Base-by-base conservation (phyloP, 2,113 vertebrate genomes). In the Cyprinodon variegatus region DNA sequence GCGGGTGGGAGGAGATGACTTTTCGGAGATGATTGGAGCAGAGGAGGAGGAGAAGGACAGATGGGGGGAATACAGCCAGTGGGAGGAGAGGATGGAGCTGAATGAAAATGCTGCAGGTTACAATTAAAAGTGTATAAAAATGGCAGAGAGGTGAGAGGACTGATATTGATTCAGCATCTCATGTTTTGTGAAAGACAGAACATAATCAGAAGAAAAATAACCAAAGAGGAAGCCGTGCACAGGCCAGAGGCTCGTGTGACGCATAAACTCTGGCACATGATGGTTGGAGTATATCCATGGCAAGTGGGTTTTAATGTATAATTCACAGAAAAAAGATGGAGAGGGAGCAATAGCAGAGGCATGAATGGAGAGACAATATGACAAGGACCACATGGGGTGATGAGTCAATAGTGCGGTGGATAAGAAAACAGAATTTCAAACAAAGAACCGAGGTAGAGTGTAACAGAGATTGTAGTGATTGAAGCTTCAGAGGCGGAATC, bases 1-100 rank as follows among this genome's bases (percentile, higher is more conserved):
- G 68, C 84, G 86, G 89, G 91, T 83, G 70, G 84, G 87, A 86
- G 82, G 83, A 85, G 76, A 84, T 89, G 86, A 93, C 90, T 94
- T 91, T 90, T 66, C 83, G 80, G 82, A 82, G 79, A 90, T 85
- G 89, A 93, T 76, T 82, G 76, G 75, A 82, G 82, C 86, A 78
- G 81, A 84, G 81, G 70, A 78, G 86, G 77, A 85, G 72, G 70
- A 87, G 50, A 57, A 57, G 77, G 84, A 87, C 89, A 80, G 84
- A 86, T 81, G 65, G 81, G 82, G 50, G 83, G 68, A 81, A 83
- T 83, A 85, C 82, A 90, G 78, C 82, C 79, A 81, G 76, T 63
- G 65, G 82, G 71, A 76, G 83, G 61, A 73, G 79, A 81, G 73
- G 71, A 63, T 59, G 57, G 57, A 81, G 61, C 40, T 71, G 77